A percentile compares a stretch with the other conserved stretches of the same genome.
These are phyloP conservation scores for Oscheius sp. DNA, from an alignment of 2,888 invertebrate species.

Conservation along the genomic window DNA sequence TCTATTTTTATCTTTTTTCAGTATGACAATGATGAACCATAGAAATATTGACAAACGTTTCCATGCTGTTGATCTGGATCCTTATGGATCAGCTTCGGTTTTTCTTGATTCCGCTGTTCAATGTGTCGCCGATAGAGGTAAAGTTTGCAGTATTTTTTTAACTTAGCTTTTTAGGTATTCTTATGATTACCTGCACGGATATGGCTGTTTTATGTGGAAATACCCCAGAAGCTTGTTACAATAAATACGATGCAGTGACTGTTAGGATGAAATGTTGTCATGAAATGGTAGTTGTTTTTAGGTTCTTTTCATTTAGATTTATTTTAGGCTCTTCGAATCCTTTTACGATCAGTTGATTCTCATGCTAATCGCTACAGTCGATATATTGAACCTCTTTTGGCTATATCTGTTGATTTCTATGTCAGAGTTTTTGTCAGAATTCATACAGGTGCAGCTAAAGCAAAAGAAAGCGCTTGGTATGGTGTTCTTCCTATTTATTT, in stretches of 20 bases:
- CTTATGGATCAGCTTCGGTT: conserved; percentile 91
- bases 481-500: no score
- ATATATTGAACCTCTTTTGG: conserved; percentile 88
- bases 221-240: conserved; percentile 88
- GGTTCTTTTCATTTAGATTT: background rate
- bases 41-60: conserved; percentile 79
- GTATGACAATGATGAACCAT: conserved; percentile 85
- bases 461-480: conserved; percentile 87
- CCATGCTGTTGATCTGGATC: conserved; percentile 92
- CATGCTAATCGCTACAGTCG: conserved; percentile 92
- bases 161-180: conserved; percentile 79
- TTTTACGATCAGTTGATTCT: conserved; percentile 87
- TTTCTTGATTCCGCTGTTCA: conserved; percentile 88
- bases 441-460: conserved; percentile 82
- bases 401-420: conserved; percentile 94
- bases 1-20: no score
- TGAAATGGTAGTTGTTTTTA: conserved; percentile 81
- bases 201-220: conserved; percentile 93
- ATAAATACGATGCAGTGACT: conserved; percentile 91
- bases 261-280: conserved; percentile 87
- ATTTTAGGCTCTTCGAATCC: conserved; percentile 85
- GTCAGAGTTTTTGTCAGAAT: conserved; percentile 90
- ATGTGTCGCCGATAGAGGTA: conserved; percentile 72
- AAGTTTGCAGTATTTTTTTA: background rate
- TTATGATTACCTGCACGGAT: conserved; percentile 95